Conservation (phyloP, 2,797 vertebrate species). For the Chiroxiphia lanceolata region DNA sequence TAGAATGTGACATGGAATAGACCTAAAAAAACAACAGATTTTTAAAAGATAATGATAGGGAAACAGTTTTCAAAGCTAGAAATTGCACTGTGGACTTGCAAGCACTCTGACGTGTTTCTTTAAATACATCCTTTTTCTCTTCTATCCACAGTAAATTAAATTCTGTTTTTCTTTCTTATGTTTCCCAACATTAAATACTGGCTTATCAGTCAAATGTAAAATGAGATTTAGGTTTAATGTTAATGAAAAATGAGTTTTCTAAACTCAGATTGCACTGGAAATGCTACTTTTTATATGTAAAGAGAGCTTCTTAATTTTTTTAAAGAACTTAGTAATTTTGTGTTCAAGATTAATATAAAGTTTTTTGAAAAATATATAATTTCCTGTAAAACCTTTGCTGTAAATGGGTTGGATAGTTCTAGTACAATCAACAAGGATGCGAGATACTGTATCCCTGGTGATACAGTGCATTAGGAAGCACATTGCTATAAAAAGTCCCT, state of each 20-base stretch:
- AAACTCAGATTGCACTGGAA: background rate
- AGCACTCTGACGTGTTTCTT: background rate
- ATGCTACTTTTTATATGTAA: background rate
- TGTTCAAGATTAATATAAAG: background rate
- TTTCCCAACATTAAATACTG: background rate
- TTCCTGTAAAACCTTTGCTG: background rate
- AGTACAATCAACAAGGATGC: background rate
- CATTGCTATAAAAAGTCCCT: background rate
- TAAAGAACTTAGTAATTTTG: background rate
- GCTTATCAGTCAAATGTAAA: background rate
- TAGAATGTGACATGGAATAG: background rate
- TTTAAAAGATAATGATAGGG: background rate
- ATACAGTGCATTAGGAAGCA: background rate
- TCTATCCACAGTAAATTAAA: background rate
- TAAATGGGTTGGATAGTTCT: background rate
- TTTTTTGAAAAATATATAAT: background rate
- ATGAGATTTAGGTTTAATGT: background rate
- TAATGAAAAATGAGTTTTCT: background rate
- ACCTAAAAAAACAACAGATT: background rate
- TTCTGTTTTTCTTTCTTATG: background rate
- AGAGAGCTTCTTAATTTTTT: background rate
- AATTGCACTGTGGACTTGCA: background rate
- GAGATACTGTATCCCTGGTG: background rate
- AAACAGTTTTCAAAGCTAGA: background rate
- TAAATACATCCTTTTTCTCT: background rate